Evolutionary conservation across 1,140 invertebrate genomes (phyloP).

Genomic region (Zaprionus gabonicus): DNA sequence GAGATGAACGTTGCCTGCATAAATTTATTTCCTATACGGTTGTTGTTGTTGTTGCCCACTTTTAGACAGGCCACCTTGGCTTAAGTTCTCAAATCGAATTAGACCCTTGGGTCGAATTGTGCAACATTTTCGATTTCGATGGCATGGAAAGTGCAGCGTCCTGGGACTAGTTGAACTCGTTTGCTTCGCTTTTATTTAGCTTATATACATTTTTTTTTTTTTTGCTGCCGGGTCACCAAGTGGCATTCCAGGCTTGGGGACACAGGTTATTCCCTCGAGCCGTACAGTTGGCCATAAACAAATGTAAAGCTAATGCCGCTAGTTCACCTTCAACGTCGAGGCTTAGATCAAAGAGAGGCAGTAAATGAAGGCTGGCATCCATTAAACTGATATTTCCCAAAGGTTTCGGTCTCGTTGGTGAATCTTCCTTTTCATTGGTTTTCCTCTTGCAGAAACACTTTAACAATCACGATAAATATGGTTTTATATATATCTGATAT

Average conservation of each 20-base stretch:
- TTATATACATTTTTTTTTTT: not conserved
- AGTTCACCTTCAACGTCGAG: not conserved
- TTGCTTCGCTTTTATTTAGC: constrained; percentile 24
- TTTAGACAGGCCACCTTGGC: constrained; percentile 52
- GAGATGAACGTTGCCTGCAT: constrained; percentile 30
- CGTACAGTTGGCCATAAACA: not conserved
- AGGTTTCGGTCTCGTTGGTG: too few species aligned
- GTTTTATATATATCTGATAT: too few species aligned
- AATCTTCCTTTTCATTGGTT: too few species aligned
- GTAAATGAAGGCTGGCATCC: too few species aligned
- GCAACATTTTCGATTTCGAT: constrained; percentile 71
- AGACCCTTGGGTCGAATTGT: constrained; percentile 70
- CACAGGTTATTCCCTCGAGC: not conserved
- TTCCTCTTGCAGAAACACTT: too few species aligned
- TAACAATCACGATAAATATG: too few species aligned
- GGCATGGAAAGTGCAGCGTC: constrained; percentile 46
- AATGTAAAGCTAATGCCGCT: not conserved
- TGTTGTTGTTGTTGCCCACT: constrained; percentile 23
- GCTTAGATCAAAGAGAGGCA: not conserved
- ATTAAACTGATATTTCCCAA: too few species aligned
- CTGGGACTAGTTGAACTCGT: constrained; percentile 55
- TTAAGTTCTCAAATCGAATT: constrained; percentile 73
- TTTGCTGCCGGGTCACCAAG: not conserved
- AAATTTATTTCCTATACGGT: constrained; percentile 50
- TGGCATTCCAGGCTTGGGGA: not conserved